phyloP scores from a whole-genome alignment of 2,797 vertebrate species.

The Miichthys miiuy region DNA sequence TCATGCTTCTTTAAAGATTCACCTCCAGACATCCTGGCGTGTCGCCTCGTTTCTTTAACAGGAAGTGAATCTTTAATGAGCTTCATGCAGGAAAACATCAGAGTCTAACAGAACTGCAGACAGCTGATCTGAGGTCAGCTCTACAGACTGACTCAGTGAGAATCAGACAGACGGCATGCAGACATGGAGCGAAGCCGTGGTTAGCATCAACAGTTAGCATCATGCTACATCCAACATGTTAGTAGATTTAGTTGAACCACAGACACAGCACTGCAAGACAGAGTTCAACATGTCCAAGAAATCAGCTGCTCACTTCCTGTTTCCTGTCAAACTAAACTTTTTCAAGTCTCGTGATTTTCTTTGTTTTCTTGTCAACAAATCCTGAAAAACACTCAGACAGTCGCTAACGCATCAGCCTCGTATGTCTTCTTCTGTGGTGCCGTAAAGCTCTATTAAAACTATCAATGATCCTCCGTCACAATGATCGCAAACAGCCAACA shows the following conservation, averaged over 20 bases:
- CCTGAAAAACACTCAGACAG: not conserved
- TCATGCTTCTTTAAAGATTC: constrained; percentile 40
- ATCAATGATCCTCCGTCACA: not conserved
- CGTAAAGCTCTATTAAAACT: not conserved
- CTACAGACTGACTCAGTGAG: constrained; percentile 7
- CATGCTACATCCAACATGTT: constrained; percentile 63
- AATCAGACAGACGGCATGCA: constrained; percentile 57
- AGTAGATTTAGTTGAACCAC: constrained; percentile 52
- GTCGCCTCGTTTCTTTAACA: not conserved
- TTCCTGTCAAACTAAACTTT: not conserved
- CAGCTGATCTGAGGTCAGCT: not conserved
- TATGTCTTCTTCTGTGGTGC: too few species aligned
- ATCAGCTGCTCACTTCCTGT: constrained; percentile 35
- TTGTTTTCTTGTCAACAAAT: constrained; percentile 32
- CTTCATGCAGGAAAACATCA: constrained; percentile 51
- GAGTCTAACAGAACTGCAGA: not conserved
- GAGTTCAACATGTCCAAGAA: constrained; percentile 31
- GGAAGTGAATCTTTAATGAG: constrained; percentile 15
- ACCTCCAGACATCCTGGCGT: not conserved
- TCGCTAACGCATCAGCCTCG: too few species aligned
- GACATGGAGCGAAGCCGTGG: constrained; percentile 45
- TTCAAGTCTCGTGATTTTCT: constrained; percentile 45
- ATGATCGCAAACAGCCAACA: not conserved
- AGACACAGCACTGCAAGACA: constrained; percentile 66
- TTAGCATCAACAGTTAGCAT: constrained; percentile 54